A percentile compares a stretch with the other conserved stretches of the same genome.
Conservation (phyloP, 1,140 invertebrate genomes). For the Bombus haemorrhoidalis region DNA sequence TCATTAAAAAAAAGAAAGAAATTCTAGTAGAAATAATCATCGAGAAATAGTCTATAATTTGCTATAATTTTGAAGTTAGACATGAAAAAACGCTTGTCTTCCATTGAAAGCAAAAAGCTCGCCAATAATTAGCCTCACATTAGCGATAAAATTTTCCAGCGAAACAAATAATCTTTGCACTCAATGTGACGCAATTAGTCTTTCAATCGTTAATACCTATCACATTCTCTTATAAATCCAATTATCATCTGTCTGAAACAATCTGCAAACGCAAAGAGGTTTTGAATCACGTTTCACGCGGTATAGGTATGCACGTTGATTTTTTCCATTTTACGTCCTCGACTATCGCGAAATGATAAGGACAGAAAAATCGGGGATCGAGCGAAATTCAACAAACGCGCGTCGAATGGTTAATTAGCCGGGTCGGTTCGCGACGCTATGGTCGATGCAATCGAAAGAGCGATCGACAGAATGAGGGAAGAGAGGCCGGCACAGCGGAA, state of each 20-base stretch:
- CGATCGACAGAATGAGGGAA: conserved; percentile 14
- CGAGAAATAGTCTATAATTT: too few relatives aligned
- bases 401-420: conserved; percentile 43
- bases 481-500: conserved; percentile 71
- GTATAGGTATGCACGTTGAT: neutral
- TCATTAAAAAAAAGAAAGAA: too few relatives aligned
- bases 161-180: too few relatives aligned
- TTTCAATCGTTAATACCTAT: too few relatives aligned
- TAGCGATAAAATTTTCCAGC: too few relatives aligned
- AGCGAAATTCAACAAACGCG: neutral
- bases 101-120: neutral
- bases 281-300: neutral
- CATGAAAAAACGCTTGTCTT: neutral
- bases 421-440: neutral
- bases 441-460: conserved; percentile 41
- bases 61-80: too few relatives aligned
- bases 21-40: too few relatives aligned
- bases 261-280: neutral
- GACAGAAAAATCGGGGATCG: neutral
- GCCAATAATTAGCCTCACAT: neutral
- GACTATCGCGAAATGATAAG: neutral
- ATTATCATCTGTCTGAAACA: neutral
- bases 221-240: neutral
- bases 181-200: too few relatives aligned
- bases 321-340: neutral